Base-by-base conservation (phyloP, 2,113 vertebrate species). In the Neolamprologus sp. region DNA sequence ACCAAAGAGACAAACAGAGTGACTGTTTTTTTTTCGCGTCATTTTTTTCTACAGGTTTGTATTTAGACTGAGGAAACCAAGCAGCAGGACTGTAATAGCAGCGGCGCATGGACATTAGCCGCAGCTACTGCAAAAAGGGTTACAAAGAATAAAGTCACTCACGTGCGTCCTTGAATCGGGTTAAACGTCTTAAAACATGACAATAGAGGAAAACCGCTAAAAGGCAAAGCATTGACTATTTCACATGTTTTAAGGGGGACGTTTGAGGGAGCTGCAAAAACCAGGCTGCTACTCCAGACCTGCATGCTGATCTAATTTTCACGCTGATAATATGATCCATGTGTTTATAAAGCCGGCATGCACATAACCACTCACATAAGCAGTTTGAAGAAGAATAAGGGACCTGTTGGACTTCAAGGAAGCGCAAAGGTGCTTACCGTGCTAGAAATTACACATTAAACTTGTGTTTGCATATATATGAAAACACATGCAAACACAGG, bases 311-410 rank as follows among this genome's bases (percentile, higher is more conserved):
- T 82, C 54, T 55, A 6, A 87, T 92, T 73, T 90, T 51, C 82
- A 49, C 80, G 75, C 78, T 30, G 10, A 87, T 88, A 83, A 93
- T 92, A 21, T 53, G 81, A 93, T 85, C 89, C 85, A 83, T 89
- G 54, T 93, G 91, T 87, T 87, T 73, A 14, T 63, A 7, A 60
- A 82, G 71, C 83, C 80, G 40, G n/a, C 87, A 54, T 17, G 13
- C 55, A 71, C 23, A 49, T 4, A 12, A 54, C 26, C 53, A 19
- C 79, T 35, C 68, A 42, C 45, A 6, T 17, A 53, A 57, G 45
- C 35, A 80, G 13, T 37, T 30, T 40, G n/a, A 42, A 47, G 23
- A 16, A 49, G 45, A 26, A 9, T 6, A 26, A 13, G 37, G 11
- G 55, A 60, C 16, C n/a, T 42, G 30, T 3, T 78, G 26, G 2